These are phyloP conservation scores for Echiichthys vipera DNA, from an alignment of 2,797 vertebrate genomes.

Conservation along the genomic window DNA sequence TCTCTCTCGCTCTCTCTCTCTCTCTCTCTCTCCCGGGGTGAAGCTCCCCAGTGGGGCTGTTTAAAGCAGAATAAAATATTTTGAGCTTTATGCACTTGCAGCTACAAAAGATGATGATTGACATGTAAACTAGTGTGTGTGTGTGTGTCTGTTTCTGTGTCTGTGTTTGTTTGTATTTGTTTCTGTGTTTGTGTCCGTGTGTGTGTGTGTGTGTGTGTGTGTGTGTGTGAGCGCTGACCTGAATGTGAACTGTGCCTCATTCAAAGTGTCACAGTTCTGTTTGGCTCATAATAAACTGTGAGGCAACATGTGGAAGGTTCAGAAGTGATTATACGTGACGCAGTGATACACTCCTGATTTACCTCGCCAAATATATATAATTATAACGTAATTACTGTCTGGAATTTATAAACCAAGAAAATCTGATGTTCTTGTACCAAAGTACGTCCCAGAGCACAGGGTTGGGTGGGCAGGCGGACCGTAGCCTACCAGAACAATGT, in stretches of 20 bases:
- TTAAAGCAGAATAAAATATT: conserved; percentile 54
- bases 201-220: conserved; percentile 3
- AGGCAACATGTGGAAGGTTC: not conserved
- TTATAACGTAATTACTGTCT: not conserved
- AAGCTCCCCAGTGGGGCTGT: conserved; percentile 19
- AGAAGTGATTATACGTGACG: not conserved
- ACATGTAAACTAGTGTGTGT: conserved; percentile 13
- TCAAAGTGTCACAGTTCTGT: not conserved
- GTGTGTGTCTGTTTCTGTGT: not conserved
- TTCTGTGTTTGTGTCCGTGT: not conserved
- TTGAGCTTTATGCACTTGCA: conserved; percentile 29
- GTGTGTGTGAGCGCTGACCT: conserved; percentile 32
- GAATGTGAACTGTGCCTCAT: conserved; percentile 42
- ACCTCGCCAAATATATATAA: not conserved
- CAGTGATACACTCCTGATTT: not conserved
- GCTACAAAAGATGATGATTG: conserved; percentile 33
- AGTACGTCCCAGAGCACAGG: not conserved
- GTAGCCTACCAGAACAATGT: too few relatives aligned
- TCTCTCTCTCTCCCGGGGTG: not conserved
- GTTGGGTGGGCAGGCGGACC: not conserved
- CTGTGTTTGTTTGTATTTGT: too few relatives aligned
- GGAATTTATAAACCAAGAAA: not conserved
- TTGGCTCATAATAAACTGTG: not conserved
- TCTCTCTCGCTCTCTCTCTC: not conserved
- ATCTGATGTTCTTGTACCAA: not conserved